Evolutionary conservation across 2,888 invertebrate species (phyloP).

Genomic region (Epirrhoe alternata): DNA sequence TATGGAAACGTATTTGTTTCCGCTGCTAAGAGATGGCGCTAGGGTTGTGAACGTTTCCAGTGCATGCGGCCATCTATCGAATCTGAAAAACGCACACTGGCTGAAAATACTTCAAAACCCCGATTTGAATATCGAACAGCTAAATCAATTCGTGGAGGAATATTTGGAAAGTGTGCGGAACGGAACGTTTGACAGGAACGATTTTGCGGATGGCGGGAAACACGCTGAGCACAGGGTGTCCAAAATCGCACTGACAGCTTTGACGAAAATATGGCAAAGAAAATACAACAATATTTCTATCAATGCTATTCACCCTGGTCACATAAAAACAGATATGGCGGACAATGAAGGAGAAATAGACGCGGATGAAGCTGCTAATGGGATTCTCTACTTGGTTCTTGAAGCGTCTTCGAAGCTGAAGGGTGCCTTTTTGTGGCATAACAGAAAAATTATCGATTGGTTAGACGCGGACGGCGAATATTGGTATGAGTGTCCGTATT

Average conservation of each 20-base stretch:
- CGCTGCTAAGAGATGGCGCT: constrained; percentile 88
- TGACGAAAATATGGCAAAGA: constrained; percentile 70
- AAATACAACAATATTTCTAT: constrained; percentile 73
- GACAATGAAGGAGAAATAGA: constrained; percentile 84
- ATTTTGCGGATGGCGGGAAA: constrained; percentile 77
- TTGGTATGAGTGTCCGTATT: constrained; percentile 64
- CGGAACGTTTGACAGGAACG: constrained; percentile 69
- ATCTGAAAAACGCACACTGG: constrained; percentile 71
- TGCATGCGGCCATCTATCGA: constrained; percentile 73
- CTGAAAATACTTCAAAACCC: constrained; percentile 58
- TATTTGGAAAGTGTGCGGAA: constrained; percentile 74
- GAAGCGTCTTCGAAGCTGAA: constrained; percentile 85
- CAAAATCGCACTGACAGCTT: constrained; percentile 71
- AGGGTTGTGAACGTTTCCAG: constrained; percentile 90
- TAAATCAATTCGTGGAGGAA: constrained; percentile 70
- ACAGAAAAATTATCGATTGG: constrained; percentile 87
- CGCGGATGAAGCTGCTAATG: constrained; percentile 84
- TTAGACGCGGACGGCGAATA: constrained; percentile 69
- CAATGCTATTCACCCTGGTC: constrained; percentile 74
- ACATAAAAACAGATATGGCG: constrained; percentile 72
- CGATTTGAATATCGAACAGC: constrained; percentile 65
- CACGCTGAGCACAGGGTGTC: constrained; percentile 78
- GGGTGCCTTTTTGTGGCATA: constrained; percentile 88
- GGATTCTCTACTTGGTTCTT: constrained; percentile 87
- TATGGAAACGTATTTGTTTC: constrained; percentile 85